phyloP scores from a whole-genome alignment of 2,888 invertebrate species.

The Thelaira solivaga region DNA sequence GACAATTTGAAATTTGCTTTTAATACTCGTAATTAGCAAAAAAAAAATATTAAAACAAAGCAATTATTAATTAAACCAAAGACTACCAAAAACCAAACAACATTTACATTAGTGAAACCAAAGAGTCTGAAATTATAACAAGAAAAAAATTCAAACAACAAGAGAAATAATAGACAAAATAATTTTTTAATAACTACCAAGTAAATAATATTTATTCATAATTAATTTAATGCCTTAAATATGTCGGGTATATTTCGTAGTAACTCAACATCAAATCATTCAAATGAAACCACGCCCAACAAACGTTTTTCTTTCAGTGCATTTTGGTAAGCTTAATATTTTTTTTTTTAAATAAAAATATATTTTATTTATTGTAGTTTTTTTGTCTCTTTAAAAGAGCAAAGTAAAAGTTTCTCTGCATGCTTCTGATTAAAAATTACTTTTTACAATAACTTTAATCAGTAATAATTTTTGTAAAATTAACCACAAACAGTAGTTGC shows the following conservation, averaged over 20 bases:
- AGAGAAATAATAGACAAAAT: slow-evolving; percentile 43
- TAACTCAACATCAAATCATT: slow-evolving; percentile 63
- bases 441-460: not conserved
- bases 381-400: not conserved
- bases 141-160: slow-evolving; percentile 52
- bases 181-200: slow-evolving; percentile 78
- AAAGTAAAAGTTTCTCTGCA: no score
- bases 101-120: slow-evolving; percentile 33
- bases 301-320: slow-evolving; percentile 73
- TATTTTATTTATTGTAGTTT: not conserved
- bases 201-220: slow-evolving; percentile 79
- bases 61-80: slow-evolving; percentile 49
- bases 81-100: slow-evolving; percentile 23
- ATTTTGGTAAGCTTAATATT: slow-evolving; percentile 72
- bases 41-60: slow-evolving; percentile 9
- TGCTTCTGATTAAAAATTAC: no score
- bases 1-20: not conserved
- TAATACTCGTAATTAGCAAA: not conserved
- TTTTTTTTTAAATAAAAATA: slow-evolving; percentile 3
- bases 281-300: slow-evolving; percentile 69
- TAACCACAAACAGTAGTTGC: not conserved
- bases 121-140: slow-evolving; percentile 58
- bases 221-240: slow-evolving; percentile 64
- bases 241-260: slow-evolving; percentile 76
- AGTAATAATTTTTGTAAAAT: not conserved